Conservation (phyloP, 2,113 vertebrate genomes). For the Prionailurus bengalensis region DNA sequence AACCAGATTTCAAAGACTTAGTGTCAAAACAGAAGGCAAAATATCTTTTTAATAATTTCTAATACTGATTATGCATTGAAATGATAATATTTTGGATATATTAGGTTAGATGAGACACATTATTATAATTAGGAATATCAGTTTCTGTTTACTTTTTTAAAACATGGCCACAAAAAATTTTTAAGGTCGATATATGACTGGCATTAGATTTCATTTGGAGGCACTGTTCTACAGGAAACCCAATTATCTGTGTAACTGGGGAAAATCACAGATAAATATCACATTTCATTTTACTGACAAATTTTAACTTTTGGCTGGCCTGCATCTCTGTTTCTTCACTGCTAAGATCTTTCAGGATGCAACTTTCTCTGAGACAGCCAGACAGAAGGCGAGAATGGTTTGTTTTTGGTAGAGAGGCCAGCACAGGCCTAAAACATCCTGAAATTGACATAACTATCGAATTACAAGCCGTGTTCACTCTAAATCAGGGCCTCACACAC, state of each 20-base stretch:
- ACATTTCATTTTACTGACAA: constrained; percentile 6
- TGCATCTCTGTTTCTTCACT: constrained; percentile 9
- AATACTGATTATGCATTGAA: neutral
- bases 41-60: neutral
- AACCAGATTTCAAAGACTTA: constrained; percentile 13
- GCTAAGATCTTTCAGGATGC: neutral
- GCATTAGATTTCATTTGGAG: neutral
- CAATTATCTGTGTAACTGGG: neutral
- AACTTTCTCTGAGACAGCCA: neutral
- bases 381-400: neutral
- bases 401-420: neutral
- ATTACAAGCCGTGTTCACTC: neutral
- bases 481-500: neutral
- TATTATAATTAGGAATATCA: neutral
- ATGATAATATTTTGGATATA: neutral
- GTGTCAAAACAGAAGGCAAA: neutral
- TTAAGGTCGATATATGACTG: neutral
- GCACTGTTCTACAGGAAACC: neutral
- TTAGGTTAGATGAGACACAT: constrained; percentile 10
- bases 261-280: constrained; percentile 26
- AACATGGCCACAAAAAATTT: neutral
- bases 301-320: constrained; percentile 50
- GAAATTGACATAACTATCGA: neutral
- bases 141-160: neutral
- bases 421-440: neutral